Conservation (phyloP, 2,888 invertebrate species). For the Drosophila niveifrons region DNA sequence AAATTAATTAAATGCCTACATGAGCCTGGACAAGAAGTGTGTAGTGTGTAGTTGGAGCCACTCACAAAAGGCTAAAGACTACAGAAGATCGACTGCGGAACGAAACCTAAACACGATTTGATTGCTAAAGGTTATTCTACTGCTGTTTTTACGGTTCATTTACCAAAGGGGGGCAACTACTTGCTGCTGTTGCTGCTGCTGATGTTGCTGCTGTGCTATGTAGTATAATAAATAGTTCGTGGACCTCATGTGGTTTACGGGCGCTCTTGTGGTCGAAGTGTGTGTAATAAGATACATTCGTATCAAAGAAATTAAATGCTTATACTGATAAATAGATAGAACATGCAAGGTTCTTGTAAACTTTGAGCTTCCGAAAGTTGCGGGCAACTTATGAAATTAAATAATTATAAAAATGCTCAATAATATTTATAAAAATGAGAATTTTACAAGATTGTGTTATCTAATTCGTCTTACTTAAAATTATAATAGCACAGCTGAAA, state of each 20-base stretch:
- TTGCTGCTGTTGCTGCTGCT: conserved; percentile 5
- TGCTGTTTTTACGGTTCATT: conserved; percentile 71
- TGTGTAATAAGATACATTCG: conserved; percentile 45
- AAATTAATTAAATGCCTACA: conserved; percentile 75
- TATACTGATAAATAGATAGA: not conserved
- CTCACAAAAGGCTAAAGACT: conserved; percentile 20
- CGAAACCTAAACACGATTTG: conserved; percentile 56
- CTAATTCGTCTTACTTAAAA: no score
- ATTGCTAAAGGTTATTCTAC: conserved; percentile 50
- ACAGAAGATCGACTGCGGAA: conserved; percentile 63
- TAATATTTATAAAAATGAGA: not conserved
- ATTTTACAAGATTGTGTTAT: not conserved
- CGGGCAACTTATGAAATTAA: not conserved
- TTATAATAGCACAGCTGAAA: no score
- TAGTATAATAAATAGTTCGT: conserved; percentile 67
- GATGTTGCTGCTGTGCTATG: conserved; percentile 33
- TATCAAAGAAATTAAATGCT: conserved; percentile 1
- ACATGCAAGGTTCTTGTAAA: no score
- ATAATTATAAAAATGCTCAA: not conserved
- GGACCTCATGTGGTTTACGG: conserved; percentile 63
- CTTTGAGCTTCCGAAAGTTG: not conserved
- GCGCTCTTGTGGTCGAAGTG: conserved; percentile 23
- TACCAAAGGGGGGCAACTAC: conserved; percentile 24
- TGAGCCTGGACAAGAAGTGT: conserved; percentile 24
- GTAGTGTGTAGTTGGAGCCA: conserved; percentile 21